A percentile compares a stretch with the other conserved stretches of the same genome.
Conservation (phyloP, 2,113 vertebrate species). For the Neolamprologus kungweensis region DNA sequence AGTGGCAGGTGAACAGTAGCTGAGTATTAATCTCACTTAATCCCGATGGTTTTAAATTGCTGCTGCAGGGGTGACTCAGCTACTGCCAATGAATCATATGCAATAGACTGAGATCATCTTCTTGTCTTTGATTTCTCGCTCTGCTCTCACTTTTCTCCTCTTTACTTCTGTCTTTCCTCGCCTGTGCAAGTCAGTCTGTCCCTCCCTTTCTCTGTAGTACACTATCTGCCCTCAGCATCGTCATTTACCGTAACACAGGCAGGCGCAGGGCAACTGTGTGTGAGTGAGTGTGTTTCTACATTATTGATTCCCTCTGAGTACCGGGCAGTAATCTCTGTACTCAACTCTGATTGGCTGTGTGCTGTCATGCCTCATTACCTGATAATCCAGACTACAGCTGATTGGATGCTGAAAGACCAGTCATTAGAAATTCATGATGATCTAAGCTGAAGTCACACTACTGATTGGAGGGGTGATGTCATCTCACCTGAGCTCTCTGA, state of each 20-base stretch:
- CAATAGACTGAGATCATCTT: constrained; percentile 28
- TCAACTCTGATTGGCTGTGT: constrained; percentile 14
- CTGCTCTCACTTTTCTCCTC: neutral
- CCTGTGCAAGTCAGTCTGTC: neutral
- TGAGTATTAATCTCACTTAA: neutral
- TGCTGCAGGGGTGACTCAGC: constrained; percentile 22
- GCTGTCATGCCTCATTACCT: constrained; percentile 37
- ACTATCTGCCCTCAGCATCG: neutral
- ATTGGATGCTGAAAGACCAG: constrained; percentile 21
- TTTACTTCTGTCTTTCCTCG: neutral
- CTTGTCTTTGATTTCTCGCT: neutral
- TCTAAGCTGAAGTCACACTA: constrained; percentile 56
- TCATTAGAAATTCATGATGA: constrained; percentile 57
- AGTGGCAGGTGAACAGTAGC: neutral
- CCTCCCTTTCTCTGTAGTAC: neutral
- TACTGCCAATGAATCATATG: constrained; percentile 8
- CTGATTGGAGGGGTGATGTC: constrained; percentile 58
- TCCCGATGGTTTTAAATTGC: neutral
- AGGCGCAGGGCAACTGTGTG: neutral
- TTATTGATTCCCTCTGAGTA: constrained; percentile 45
- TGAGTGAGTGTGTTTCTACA: constrained; percentile 7
- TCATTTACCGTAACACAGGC: constrained; percentile 5
- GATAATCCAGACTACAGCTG: constrained; percentile 1
- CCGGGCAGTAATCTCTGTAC: constrained; percentile 10
- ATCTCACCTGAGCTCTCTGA: constrained; percentile 38